Conservation (phyloP, 1,140 invertebrate species). For the Mactra quadrangularis region DNA sequence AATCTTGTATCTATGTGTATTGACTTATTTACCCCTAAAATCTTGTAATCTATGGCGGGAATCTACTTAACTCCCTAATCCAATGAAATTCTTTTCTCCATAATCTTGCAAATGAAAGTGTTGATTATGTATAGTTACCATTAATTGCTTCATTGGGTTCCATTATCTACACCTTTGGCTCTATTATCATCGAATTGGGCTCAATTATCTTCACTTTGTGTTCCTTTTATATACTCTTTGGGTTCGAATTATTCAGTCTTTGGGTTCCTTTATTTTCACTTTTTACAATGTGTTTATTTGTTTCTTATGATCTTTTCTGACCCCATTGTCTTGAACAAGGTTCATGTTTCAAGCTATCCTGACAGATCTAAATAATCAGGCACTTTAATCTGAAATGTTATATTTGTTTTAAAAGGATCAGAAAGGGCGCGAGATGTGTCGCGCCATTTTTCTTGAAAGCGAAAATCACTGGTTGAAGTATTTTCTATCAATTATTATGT, state of each 20-base stretch:
- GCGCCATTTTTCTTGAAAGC: conserved; percentile 21
- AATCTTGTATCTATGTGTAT: conserved; percentile 8
- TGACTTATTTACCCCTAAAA: no score
- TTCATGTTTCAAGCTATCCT: background rate
- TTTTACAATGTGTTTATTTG: background rate
- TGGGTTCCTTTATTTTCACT: background rate
- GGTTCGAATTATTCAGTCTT: no score
- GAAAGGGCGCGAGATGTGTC: conserved; percentile 29
- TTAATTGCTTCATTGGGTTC: no score
- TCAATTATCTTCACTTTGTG: no score
- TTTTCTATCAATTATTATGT: conserved; percentile 25
- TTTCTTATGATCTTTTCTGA: background rate
- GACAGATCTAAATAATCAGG: no score
- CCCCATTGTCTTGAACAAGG: background rate
- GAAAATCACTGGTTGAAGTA: conserved; percentile 9
- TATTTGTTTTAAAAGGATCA: background rate
- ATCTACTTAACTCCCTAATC: background rate
- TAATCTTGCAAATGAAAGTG: no score
- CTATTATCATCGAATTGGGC: no score
- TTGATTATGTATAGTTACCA: no score
- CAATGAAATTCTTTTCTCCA: no score
- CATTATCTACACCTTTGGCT: no score
- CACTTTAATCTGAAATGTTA: no score
- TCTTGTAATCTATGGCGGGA: conserved; percentile 36
- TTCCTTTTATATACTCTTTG: no score